Evolutionary conservation across 2,888 invertebrate genomes (phyloP), one percentile per base, ranked within the genome.

Genomic region (Deilephila porcellus): DNA sequence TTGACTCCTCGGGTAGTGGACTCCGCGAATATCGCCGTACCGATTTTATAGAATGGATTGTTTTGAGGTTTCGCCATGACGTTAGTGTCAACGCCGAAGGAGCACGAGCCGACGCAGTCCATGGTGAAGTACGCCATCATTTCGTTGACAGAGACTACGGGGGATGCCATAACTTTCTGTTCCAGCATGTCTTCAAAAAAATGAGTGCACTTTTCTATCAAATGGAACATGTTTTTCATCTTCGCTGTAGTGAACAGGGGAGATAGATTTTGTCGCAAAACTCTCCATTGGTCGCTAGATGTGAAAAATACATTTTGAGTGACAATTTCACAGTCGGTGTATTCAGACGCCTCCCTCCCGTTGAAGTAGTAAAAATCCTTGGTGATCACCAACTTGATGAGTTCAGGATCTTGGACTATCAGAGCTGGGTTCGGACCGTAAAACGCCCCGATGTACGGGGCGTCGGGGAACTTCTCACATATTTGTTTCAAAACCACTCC

Each of bases 211-310:
- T 83, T 82, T 37, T 86, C 80, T 1, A 91, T 86, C 53, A 91
- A 81, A 77, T 85, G 73, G 64, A 88, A 91, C 91, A 91, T 91
- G 7, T 86, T 88, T 75, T 83, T 91, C 84, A 91, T 88, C 79
- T 91, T 91, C 0, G 86, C 79, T 0, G 88, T 83, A 1, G 92
- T 82, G 76, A 91, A 92, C 0, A 92, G 73, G 0, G 89, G 87
- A 0, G 88, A 86, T 7, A 90, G 73, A 71, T 89, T 90, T 71
- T 91, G 91, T 0, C 92, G 79, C 0, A 87, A 32, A 0, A 90
- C 79, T 72, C 87, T 90, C 91, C 92, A 92, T 29, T 76, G 75
- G 74, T 91, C 88, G 0, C 91, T 91, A n/a, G 82, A 76, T 0
- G 78, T 77, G 73, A 85, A 87, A 74, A 91, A 91, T 0, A 92